Conservation (phyloP, 2,888 invertebrate species). For the Nemurella pictetii region DNA sequence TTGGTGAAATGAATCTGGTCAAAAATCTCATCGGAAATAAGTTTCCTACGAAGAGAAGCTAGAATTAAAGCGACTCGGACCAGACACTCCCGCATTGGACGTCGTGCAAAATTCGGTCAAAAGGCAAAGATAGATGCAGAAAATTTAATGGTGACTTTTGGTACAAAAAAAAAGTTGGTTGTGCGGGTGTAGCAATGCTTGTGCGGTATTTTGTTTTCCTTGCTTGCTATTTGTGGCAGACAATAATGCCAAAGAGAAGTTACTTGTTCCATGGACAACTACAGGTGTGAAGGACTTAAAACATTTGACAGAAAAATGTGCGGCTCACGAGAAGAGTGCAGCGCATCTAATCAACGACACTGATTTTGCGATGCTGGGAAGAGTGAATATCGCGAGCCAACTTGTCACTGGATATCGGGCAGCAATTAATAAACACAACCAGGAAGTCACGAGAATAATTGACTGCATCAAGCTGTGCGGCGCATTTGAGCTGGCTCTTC, state of each 20-base stretch:
- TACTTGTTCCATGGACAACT: conserved; percentile 34
- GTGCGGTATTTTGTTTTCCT: conserved; percentile 43
- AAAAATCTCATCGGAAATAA: background rate
- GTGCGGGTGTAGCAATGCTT: conserved; percentile 16
- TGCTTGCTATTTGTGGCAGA: conserved; percentile 43
- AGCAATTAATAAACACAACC: conserved; percentile 41
- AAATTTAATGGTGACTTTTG: conserved; percentile 13
- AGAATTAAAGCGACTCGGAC: background rate
- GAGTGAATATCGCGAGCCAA: conserved; percentile 42
- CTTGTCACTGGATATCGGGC: conserved; percentile 41
- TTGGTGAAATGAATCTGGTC: no score
- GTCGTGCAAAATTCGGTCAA: background rate
- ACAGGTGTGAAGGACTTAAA: conserved; percentile 41
- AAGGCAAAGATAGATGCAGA: background rate
- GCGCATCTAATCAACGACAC: conserved; percentile 37
- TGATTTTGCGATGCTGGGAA: conserved; percentile 40
- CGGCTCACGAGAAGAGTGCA: conserved; percentile 38
- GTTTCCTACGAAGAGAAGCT: background rate
- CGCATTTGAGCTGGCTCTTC: conserved; percentile 46
- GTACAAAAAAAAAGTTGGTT: conserved; percentile 17
- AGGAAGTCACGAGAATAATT: conserved; percentile 46
- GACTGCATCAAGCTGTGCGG: conserved; percentile 48
- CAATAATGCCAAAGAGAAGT: background rate
- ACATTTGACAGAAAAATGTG: conserved; percentile 41
- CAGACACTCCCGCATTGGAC: background rate